phyloP scores from a whole-genome alignment of 2,888 invertebrate species.

The Agriopis marginaria region DNA sequence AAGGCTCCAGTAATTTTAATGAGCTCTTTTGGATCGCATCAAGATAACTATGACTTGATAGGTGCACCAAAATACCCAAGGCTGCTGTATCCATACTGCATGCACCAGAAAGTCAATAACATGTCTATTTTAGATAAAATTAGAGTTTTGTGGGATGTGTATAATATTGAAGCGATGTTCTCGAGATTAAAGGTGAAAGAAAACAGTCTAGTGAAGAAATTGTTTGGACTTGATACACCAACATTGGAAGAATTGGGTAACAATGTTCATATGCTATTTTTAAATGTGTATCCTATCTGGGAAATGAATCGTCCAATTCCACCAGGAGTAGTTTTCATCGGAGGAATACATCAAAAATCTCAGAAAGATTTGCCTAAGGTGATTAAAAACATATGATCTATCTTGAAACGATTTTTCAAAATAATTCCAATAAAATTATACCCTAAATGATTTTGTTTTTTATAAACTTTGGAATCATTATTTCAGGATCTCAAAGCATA shows the following conservation, averaged over 20 bases:
- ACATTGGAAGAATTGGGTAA: slow-evolving; percentile 47
- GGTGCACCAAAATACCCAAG: slow-evolving; percentile 67
- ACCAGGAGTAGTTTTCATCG: slow-evolving; percentile 68
- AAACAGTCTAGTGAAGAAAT: slow-evolving; percentile 38
- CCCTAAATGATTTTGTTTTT: not conserved
- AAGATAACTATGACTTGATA: slow-evolving; percentile 55
- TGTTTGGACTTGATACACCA: slow-evolving; percentile 46
- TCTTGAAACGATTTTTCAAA: not conserved
- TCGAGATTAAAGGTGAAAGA: slow-evolving; percentile 12
- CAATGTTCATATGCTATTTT: slow-evolving; percentile 62
- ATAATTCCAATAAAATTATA: not conserved
- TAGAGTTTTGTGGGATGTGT: slow-evolving; percentile 26
- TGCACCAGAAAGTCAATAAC: slow-evolving; percentile 30
- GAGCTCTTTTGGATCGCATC: slow-evolving; percentile 58
- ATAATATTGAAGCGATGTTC: slow-evolving; percentile 24
- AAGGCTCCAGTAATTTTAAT: slow-evolving; percentile 72
- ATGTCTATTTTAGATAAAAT: slow-evolving; percentile 30
- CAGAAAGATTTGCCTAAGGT: slow-evolving; percentile 64
- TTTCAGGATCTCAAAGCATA: slow-evolving; percentile 67
- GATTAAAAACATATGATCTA: slow-evolving; percentile 2
- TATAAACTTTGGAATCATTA: not conserved
- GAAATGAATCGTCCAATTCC: slow-evolving; percentile 65
- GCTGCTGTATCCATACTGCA: slow-evolving; percentile 54
- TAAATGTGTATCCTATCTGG: slow-evolving; percentile 69
- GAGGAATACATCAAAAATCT: slow-evolving; percentile 68